Base-by-base conservation (phyloP, 2,797 vertebrate species). In the Sebastes taczanowskii region DNA sequence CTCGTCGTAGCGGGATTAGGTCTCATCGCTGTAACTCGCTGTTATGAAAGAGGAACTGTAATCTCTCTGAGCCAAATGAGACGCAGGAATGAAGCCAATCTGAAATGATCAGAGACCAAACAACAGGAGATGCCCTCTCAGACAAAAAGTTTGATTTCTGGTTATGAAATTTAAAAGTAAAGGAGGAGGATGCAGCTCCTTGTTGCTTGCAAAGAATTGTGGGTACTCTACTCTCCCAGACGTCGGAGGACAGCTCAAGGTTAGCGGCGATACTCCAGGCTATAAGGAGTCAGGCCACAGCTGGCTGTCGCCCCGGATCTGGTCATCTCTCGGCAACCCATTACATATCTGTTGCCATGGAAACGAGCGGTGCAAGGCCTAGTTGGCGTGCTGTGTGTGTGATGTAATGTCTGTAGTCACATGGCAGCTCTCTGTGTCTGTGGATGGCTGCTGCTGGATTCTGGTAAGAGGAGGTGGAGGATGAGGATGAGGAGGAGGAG, bases 321-420 rank as follows among this genome's bases (percentile, higher is more conserved):
- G 84, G 77, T 94, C 92, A 84, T 64, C 69, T 58, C 52, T 0
- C 11, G 11, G 49, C 78, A 80, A 66, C 72, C 34, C 62, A 38
- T 76, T 38, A 65, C 81, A 73, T 25, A 84, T 63, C 78, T 56
- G 92, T 94, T 88, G 61, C 91, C 89, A 90, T 92, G 92, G 92
- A 86, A 93, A 95, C 89, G 4, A 27, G 13, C 72, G 7, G 60
- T 59, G 76, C 55, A 18, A 74, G 83, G 78, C 80, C 84, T 71
- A 60, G 83, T 84, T 88, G 74, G 80, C 23, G 61, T 82, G 86
- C 84, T 5, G 68, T 63, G 82, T 86, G 82, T 86, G 82, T 92
- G 93, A 94, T 86, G 92, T 91, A 86, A 93, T 78, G 78, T 85
- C 73, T 80, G 80, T 34, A 7, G 86, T 94, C 91, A 92, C 81